A percentile compares a stretch with the other conserved stretches of the same genome.
These are phyloP conservation scores for Sternotherus odoratus DNA, from an alignment of 2,797 vertebrate genomes.

Conservation along the genomic window DNA sequence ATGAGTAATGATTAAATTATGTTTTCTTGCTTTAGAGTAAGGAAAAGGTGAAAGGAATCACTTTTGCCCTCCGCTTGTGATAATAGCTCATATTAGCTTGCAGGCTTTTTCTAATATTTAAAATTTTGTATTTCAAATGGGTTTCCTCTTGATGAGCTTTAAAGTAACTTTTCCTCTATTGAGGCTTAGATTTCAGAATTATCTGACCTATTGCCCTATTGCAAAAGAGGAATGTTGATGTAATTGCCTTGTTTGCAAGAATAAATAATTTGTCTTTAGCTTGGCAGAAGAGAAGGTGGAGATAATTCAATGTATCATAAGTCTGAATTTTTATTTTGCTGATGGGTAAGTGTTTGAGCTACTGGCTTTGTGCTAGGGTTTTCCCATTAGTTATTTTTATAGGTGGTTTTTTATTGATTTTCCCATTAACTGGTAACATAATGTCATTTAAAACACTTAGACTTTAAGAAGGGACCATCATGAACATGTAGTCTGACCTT, in stretches of 20 bases:
- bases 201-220: neutral
- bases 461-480: neutral
- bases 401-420: neutral
- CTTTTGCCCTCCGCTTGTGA: neutral
- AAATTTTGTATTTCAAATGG: neutral
- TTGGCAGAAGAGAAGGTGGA: neutral
- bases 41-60: neutral
- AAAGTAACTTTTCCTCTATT: neutral
- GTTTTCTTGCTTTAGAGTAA: neutral
- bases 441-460: neutral
- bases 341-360: neutral
- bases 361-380: neutral
- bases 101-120: neutral
- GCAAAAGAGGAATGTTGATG: neutral
- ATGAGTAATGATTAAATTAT: neutral
- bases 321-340: neutral
- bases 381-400: neutral
- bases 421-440: neutral
- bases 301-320: neutral
- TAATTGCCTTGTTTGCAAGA: neutral
- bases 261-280: neutral
- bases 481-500: neutral
- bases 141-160: neutral
- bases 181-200: slow-evolving; percentile 10
- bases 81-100: neutral